A percentile compares a stretch with the other conserved stretches of the same genome.
phyloP scores from a whole-genome alignment of 2,113 vertebrate genomes.

The Hassar affinis region DNA sequence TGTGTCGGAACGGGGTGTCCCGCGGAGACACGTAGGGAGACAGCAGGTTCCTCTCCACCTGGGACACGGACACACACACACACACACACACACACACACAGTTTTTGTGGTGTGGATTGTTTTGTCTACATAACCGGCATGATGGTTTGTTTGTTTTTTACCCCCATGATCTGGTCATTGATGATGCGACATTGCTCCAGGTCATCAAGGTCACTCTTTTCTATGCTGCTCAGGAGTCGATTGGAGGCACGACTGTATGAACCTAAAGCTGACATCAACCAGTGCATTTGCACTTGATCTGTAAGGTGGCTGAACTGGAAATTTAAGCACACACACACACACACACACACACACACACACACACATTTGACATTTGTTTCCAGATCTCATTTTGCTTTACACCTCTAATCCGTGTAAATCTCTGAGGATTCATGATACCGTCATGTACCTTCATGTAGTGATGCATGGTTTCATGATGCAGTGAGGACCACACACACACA shows the following conservation, averaged over 20 bases:
- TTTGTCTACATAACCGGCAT: not conserved
- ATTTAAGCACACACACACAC: not conserved
- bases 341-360: too few relatives aligned
- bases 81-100: not conserved
- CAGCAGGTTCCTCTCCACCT: conserved; percentile 90
- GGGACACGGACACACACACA: not conserved
- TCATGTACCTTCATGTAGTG: too few relatives aligned
- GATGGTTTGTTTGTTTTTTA: conserved; percentile 58
- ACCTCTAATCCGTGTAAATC: not conserved
- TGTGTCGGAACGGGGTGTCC: conserved; percentile 83
- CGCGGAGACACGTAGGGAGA: conserved; percentile 82
- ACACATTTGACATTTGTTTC: not conserved
- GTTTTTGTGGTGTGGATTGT: too few relatives aligned
- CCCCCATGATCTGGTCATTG: conserved; percentile 91
- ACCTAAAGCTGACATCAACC: conserved; percentile 80
- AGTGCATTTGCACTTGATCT: conserved; percentile 71
- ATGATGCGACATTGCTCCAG: conserved; percentile 75
- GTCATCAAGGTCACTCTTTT: conserved; percentile 75
- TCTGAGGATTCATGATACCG: not conserved
- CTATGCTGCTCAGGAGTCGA: conserved; percentile 65
- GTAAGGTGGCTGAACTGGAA: conserved; percentile 61
- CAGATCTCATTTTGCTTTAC: not conserved
- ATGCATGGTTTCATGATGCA: too few relatives aligned
- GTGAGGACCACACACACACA: too few relatives aligned
- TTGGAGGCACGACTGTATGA: conserved; percentile 77